Conservation (phyloP, 2,888 invertebrate species). For the Neoascia interrupta region DNA sequence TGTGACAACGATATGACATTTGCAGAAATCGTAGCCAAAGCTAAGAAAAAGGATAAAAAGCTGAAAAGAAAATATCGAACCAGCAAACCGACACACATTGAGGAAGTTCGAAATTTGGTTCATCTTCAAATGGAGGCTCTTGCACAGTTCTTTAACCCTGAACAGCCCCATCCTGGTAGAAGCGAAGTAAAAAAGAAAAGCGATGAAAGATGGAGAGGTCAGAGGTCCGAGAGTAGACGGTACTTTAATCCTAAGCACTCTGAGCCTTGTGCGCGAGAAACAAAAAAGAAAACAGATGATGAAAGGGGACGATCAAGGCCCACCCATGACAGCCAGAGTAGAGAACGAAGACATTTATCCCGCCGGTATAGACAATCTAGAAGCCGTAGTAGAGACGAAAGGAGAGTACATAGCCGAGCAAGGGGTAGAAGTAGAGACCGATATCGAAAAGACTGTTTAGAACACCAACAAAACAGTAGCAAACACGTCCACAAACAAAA, state of each 20-base stretch:
- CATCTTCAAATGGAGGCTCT: slow-evolving; percentile 77
- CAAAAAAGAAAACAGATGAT: not conserved
- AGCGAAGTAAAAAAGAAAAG: not conserved
- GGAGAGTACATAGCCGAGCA: not conserved
- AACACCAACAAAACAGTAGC: no score
- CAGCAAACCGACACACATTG: slow-evolving; percentile 76
- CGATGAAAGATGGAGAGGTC: not conserved
- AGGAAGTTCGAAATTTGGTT: slow-evolving; percentile 76
- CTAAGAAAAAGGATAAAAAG: slow-evolving; percentile 73
- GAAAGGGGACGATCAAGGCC: not conserved
- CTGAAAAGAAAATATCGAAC: slow-evolving; percentile 75
- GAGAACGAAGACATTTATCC: not conserved
- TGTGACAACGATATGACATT: slow-evolving; percentile 71
- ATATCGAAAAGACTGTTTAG: no score
- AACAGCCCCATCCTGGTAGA: no score
- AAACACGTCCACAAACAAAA: no score
- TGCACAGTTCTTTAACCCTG: slow-evolving; percentile 70
- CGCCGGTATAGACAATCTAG: not conserved
- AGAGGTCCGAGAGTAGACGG: not conserved
- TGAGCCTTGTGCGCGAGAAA: no score
- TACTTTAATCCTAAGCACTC: no score
- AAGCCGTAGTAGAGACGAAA: slow-evolving; percentile 10
- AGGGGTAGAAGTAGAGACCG: not conserved
- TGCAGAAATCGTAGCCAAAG: slow-evolving; percentile 75
- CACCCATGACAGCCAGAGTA: slow-evolving; percentile 4